These are phyloP conservation scores for Gymnodraco acuticeps DNA, from an alignment of 2,797 vertebrate genomes.

Conservation along the genomic window DNA sequence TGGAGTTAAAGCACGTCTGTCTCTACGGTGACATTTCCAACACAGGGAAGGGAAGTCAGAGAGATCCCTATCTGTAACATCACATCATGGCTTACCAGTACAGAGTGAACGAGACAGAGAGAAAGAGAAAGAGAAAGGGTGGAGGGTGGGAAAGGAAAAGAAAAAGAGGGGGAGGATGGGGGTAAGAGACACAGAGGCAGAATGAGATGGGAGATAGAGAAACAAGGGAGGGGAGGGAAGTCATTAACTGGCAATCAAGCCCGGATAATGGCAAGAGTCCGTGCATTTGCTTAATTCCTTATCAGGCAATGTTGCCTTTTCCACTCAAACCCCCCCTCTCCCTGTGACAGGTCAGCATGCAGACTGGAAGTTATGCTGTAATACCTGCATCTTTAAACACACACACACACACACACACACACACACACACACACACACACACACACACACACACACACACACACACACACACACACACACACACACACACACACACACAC, in stretches of 20 bases:
- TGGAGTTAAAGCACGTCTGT: conserved; percentile 26
- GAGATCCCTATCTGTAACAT: conserved; percentile 46
- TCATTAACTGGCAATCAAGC: conserved; percentile 68
- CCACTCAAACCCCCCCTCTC: conserved; percentile 13
- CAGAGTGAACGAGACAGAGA: conserved; percentile 18
- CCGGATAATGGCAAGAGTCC: conserved; percentile 45
- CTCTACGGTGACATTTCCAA: conserved; percentile 47
- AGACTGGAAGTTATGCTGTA: conserved; percentile 66
- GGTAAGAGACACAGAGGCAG: conserved; percentile 10
- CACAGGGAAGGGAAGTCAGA: conserved; percentile 30
- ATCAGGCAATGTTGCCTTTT: conserved; percentile 71
- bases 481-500: conserved; percentile 7
- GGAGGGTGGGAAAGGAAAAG: not conserved
- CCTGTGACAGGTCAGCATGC: conserved; percentile 55
- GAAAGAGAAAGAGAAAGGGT: conserved; percentile 3
- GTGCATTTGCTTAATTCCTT: conserved; percentile 69
- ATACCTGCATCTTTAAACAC: conserved; percentile 50
- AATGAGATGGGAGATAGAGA: conserved; percentile 33
- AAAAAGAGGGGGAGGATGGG: not conserved
- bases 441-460: not conserved
- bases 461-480: not conserved
- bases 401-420: not conserved
- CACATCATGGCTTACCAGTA: conserved; percentile 23
- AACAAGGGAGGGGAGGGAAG: conserved; percentile 14
- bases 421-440: conserved; percentile 10